phyloP scores from a whole-genome alignment of 2,113 vertebrate species.

The Prolemur simus region DNA sequence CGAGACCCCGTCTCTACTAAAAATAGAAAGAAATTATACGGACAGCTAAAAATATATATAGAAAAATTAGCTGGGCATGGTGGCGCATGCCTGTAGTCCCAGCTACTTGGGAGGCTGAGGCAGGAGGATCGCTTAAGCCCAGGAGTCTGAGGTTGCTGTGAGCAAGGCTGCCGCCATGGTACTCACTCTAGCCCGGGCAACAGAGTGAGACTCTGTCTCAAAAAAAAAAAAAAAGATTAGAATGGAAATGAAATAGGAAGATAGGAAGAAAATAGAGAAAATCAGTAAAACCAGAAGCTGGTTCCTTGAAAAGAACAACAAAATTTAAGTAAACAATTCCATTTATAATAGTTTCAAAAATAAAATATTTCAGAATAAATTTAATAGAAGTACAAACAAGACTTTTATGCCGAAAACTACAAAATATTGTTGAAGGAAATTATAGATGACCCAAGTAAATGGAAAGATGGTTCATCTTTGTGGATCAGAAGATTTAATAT shows the following conservation, averaged over 20 bases:
- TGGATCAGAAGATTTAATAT: background rate
- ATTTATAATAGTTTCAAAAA: conserved; percentile 14
- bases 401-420: background rate
- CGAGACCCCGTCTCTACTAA: too few species aligned
- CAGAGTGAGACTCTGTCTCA: too few species aligned
- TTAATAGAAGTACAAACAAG: background rate
- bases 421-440: conserved; percentile 8
- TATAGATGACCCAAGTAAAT: background rate
- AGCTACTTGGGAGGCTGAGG: too few species aligned
- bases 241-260: background rate
- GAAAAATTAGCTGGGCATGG: too few species aligned
- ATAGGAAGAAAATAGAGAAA: background rate
- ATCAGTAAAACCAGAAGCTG: background rate
- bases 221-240: too few species aligned
- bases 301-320: background rate
- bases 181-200: too few species aligned
- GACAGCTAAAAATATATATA: too few species aligned
- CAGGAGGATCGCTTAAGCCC: too few species aligned
- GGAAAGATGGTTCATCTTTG: background rate
- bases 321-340: background rate
- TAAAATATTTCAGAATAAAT: background rate
- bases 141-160: too few species aligned
- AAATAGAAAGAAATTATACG: too few species aligned
- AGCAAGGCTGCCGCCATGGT: too few species aligned
- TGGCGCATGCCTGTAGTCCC: too few species aligned